Evolutionary conservation across 2,888 invertebrate genomes (phyloP), one percentile per base, ranked within the genome.

Genomic region (Lordiphosa andalusiaca): DNA sequence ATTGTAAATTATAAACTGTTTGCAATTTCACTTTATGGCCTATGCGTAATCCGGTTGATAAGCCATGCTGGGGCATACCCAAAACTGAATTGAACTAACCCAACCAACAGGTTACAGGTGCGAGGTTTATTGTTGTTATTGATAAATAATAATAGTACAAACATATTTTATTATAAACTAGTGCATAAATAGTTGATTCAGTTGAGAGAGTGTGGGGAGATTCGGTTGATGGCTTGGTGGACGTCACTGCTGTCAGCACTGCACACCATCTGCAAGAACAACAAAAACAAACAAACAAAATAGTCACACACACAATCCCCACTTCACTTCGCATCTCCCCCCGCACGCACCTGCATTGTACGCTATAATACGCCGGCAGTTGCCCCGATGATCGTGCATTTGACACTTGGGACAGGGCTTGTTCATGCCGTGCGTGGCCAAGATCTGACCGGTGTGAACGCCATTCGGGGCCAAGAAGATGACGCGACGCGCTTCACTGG

Each of bases 341-440:
- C 36, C 35, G 51, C 52, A 57, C 59, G 60, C 56, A 87, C 88
- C 85, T 60, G 76, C 56, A 68, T 81, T 86, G 53, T 83, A 87
- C 5, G 81, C 66, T 52, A 87, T 71, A 30, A 86, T 73, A 49
- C 88, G 86, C 1, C 88, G 75, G 56, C 88, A 88, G 19, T 76
- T 69, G 9, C 87, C 88, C 3, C 88, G 86, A 71, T 88, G 88
- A 67, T 88, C 88, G 12, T 86, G 71, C 80, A 86, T 87, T 37
- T 87, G 85, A 53, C 88, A 88, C 70, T 80, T 80, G 16, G 76
- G 78, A 37, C 88, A 88, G 7, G 87, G 84, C 38, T 85, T 84
- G 50, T 71, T 75, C 56, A 77, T 62, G 4, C 69, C 61, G 2
- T 68, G 77, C 4, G 84, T 71, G 5, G 73, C 65, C 36, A 88